These are phyloP conservation scores for Drosophila peninsularis DNA, from an alignment of 2,888 invertebrate species.

Conservation along the genomic window DNA sequence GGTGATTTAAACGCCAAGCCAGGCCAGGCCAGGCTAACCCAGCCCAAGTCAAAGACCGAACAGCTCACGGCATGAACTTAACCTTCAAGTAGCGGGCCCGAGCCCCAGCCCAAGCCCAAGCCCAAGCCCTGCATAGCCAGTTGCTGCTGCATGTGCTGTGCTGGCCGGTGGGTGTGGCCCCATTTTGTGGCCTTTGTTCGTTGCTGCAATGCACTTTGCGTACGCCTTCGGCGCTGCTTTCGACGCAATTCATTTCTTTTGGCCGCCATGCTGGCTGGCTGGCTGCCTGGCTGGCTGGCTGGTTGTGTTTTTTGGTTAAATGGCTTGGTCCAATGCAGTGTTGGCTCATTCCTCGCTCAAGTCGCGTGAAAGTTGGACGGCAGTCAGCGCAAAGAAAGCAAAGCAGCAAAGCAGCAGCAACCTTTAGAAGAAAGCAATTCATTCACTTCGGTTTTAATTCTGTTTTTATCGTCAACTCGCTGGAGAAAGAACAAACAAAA, in stretches of 20 bases:
- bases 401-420: constrained; percentile 50
- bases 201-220: constrained; percentile 57
- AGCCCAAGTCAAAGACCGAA: constrained; percentile 53
- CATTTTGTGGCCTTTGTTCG: constrained; percentile 59
- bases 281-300: constrained; percentile 5
- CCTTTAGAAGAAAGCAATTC: constrained; percentile 38
- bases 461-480: constrained; percentile 16
- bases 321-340: constrained; percentile 72
- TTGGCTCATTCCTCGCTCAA: constrained; percentile 83
- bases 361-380: constrained; percentile 84
- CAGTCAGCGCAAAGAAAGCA: constrained; percentile 69
- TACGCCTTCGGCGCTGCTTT: constrained; percentile 60
- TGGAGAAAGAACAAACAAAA: constrained; percentile 48
- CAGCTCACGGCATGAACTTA: constrained; percentile 56
- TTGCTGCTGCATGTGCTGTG: constrained; percentile 32
- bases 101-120: constrained; percentile 8
- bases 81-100: constrained; percentile 53
- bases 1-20: constrained; percentile 32
- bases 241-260: constrained; percentile 57
- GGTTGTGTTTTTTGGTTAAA: constrained; percentile 75
- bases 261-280: constrained; percentile 38
- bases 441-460: constrained; percentile 39
- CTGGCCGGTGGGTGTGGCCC: constrained; percentile 55
- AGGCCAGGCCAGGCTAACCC: constrained; percentile 29
- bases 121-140: constrained; percentile 20